phyloP scores from a whole-genome alignment of 2,888 invertebrate genomes.

The Drosophila merina region DNA sequence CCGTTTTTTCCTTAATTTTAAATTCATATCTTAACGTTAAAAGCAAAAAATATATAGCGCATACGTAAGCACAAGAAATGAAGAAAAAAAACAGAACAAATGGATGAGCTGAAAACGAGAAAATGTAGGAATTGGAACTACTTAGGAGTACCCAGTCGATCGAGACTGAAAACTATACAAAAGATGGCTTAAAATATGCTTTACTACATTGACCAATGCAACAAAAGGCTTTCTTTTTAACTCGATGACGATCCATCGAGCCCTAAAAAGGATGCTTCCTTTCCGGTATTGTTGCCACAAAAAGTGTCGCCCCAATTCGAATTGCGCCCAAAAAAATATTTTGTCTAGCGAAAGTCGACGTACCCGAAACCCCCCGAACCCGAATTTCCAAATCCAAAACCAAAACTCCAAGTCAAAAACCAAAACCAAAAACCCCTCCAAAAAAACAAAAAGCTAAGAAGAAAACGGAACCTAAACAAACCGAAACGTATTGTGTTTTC shows the following conservation, averaged over 20 bases:
- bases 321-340: slow-evolving; percentile 47
- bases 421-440: slow-evolving; percentile 5
- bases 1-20: slow-evolving; percentile 11
- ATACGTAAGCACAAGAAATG: slow-evolving; percentile 72
- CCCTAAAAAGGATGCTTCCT: slow-evolving; percentile 69
- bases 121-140: slow-evolving; percentile 27
- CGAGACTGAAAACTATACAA: slow-evolving; percentile 69
- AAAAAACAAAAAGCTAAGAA: background rate
- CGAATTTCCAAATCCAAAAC: slow-evolving; percentile 14
- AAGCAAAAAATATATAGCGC: slow-evolving; percentile 39
- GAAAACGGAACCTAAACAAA: slow-evolving; percentile 26
- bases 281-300: slow-evolving; percentile 70
- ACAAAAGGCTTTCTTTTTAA: slow-evolving; percentile 82
- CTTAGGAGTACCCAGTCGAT: slow-evolving; percentile 6
- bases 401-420: slow-evolving; percentile 3
- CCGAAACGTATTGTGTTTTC: slow-evolving; percentile 27
- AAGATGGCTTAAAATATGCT: slow-evolving; percentile 84
- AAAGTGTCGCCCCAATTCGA: slow-evolving; percentile 56
- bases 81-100: slow-evolving; percentile 29
- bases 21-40: background rate
- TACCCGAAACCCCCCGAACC: slow-evolving; percentile 11
- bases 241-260: slow-evolving; percentile 37
- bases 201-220: slow-evolving; percentile 82
- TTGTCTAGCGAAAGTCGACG: slow-evolving; percentile 39
- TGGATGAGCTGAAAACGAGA: slow-evolving; percentile 29